These are phyloP conservation scores for Podilymbus podiceps DNA, from an alignment of 2,113 vertebrate genomes.

Conservation along the genomic window DNA sequence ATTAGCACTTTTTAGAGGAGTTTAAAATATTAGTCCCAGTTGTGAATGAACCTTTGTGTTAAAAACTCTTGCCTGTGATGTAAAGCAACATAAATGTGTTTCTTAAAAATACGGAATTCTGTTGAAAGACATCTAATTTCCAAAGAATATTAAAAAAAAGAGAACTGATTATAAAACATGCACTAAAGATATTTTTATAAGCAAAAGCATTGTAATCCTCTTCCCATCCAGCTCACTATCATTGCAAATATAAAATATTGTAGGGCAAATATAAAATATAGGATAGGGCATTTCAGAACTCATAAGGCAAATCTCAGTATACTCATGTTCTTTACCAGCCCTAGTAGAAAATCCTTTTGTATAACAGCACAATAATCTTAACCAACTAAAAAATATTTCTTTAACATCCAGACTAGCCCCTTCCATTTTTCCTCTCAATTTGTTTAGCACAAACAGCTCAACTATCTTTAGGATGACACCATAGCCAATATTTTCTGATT, in stretches of 20 bases:
- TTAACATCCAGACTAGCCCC: background rate
- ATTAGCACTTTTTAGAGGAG: background rate
- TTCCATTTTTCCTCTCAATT: background rate
- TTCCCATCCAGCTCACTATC: background rate
- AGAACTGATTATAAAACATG: background rate
- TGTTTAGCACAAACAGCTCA: background rate
- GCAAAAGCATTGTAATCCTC: background rate
- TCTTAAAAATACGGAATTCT: background rate
- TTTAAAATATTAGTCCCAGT: background rate
- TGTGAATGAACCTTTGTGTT: background rate
- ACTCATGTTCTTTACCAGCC: background rate
- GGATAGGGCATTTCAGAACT: background rate
- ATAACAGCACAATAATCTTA: background rate
- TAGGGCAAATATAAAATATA: background rate
- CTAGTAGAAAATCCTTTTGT: background rate
- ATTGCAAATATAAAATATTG: background rate
- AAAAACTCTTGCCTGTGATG: background rate
- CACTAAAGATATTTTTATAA: background rate
- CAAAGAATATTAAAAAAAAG: background rate
- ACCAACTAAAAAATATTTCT: background rate
- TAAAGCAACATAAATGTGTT: background rate
- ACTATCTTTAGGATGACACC: background rate
- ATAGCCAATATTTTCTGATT: background rate
- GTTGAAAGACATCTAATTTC: background rate
- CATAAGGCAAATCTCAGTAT: background rate